Evolutionary conservation across 1,140 invertebrate species (phyloP).

Genomic region (Apocrypta bakeri): DNA sequence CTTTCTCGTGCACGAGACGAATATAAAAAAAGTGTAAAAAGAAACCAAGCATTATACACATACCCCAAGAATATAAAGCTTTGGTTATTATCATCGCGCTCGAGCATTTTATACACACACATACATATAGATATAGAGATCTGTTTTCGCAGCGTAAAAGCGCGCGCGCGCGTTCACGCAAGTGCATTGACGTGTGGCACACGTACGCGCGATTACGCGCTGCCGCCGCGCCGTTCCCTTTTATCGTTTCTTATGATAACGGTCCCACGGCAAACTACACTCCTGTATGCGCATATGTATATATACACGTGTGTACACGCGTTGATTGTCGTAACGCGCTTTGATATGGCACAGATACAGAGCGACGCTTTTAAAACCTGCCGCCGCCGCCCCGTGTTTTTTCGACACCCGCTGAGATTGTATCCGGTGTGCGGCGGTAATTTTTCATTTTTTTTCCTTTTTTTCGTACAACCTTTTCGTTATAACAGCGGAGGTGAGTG

Average conservation of each 20-base stretch:
- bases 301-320: not conserved
- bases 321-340: not conserved
- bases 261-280: not conserved
- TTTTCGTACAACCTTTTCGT: not conserved
- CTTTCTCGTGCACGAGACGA: not conserved
- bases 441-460: not conserved
- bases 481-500: too few species aligned
- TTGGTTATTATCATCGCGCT: slow-evolving; percentile 8
- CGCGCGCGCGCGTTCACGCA: slow-evolving; percentile 11
- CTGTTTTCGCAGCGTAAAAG: not conserved
- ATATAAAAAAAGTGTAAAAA: slow-evolving; percentile 7
- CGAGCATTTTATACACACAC: not conserved
- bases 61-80: too few species aligned
- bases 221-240: slow-evolving; percentile 52
- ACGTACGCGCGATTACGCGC: slow-evolving; percentile 47
- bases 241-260: slow-evolving; percentile 55
- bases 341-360: not conserved
- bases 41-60: too few species aligned
- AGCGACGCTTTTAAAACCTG: not conserved
- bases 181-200: slow-evolving; percentile 47
- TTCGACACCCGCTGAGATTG: slow-evolving; percentile 7
- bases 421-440: slow-evolving; percentile 7
- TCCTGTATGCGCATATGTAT: not conserved
- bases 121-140: not conserved
- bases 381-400: not conserved